A percentile compares a stretch with the other conserved stretches of the same genome.
Evolutionary conservation across 2,888 invertebrate genomes (phyloP).

Genomic region (Andricus curvator): DNA sequence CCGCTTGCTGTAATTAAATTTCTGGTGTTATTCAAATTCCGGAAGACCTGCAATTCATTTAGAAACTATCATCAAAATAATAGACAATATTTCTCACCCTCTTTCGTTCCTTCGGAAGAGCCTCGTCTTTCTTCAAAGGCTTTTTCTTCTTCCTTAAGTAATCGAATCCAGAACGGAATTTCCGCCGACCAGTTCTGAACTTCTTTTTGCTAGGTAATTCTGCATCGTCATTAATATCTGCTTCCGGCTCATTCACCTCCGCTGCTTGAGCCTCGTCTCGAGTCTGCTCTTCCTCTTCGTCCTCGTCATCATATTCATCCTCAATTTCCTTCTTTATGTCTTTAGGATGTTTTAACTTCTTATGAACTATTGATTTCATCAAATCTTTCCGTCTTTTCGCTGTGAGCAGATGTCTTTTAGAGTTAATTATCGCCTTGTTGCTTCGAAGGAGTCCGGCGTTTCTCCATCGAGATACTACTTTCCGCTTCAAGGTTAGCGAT

Average conservation of each 20-base stretch:
- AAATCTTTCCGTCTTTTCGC: slow-evolving; percentile 71
- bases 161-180: slow-evolving; percentile 92
- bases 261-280: slow-evolving; percentile 78
- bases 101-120: slow-evolving; percentile 79
- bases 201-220: slow-evolving; percentile 79
- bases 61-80: not conserved
- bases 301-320: slow-evolving; percentile 71
- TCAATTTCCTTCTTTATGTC: slow-evolving; percentile 68
- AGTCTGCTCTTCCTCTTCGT: slow-evolving; percentile 71
- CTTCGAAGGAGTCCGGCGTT: slow-evolving; percentile 74
- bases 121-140: slow-evolving; percentile 80
- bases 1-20: slow-evolving; percentile 62
- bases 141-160: slow-evolving; percentile 93
- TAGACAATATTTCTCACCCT: slow-evolving; percentile 64
- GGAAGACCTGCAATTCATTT: not conserved
- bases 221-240: slow-evolving; percentile 59
- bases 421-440: slow-evolving; percentile 74
- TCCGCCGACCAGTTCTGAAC: slow-evolving; percentile 84
- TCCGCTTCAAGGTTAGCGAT: slow-evolving; percentile 65
- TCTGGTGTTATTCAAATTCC: not conserved
- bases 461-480: slow-evolving; percentile 71
- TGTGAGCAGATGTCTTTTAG: slow-evolving; percentile 72
- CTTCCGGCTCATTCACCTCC: slow-evolving; percentile 73
- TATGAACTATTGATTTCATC: slow-evolving; percentile 69
- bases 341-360: slow-evolving; percentile 66